Conservation (phyloP, 2,113 vertebrate genomes). For the Paraplagusia blochii region DNA sequence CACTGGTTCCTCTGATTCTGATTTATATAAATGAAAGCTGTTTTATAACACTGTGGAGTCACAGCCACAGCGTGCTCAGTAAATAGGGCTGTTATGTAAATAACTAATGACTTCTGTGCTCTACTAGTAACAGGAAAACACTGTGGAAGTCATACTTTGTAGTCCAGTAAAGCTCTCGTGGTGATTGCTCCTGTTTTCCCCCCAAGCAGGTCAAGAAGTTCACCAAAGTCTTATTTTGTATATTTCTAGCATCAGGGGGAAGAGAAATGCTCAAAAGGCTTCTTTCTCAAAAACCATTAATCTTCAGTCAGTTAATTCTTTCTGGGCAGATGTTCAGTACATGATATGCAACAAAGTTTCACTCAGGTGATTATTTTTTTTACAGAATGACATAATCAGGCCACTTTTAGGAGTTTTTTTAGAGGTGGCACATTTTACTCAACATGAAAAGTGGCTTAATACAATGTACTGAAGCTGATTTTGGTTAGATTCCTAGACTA, state of each 20-base stretch:
- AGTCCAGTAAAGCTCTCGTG: conserved; percentile 6
- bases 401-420: conserved; percentile 9
- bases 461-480: too few species aligned
- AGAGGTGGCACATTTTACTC: not conserved
- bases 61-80: conserved; percentile 5
- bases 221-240: conserved; percentile 30
- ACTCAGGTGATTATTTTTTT: conserved; percentile 29
- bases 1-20: not conserved
- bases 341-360: conserved; percentile 11
- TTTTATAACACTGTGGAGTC: not conserved
- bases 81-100: conserved; percentile 22
- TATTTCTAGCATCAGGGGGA: conserved; percentile 34
- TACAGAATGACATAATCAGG: conserved; percentile 21
- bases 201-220: conserved; percentile 17
- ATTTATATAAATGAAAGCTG: not conserved
- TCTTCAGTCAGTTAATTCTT: conserved; percentile 38
- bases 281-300: conserved; percentile 30
- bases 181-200: conserved; percentile 26
- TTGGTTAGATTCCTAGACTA: too few species aligned
- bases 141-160: conserved; percentile 18
- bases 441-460: not conserved
- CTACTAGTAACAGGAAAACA: conserved; percentile 26
- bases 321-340: conserved; percentile 19
- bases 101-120: conserved; percentile 30
- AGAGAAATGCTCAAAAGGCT: conserved; percentile 30